Base-by-base conservation (phyloP, 2,113 vertebrate genomes). In the Phaethon lepturus region DNA sequence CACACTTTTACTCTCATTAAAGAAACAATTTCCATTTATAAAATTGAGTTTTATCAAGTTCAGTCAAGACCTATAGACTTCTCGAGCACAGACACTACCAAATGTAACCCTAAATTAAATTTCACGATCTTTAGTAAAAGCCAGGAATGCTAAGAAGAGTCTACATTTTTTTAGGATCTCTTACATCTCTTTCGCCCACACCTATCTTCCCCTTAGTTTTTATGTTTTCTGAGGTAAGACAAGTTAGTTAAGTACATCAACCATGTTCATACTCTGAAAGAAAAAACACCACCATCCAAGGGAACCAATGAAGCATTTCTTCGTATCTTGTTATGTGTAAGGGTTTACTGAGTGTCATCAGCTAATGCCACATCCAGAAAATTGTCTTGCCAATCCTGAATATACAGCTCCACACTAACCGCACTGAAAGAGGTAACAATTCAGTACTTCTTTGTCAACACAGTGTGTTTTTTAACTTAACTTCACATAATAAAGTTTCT, bases 291-390 rank as follows among this genome's bases (percentile, higher is more conserved):
- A 38, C 29, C 29, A 94, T 49, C 67, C 49, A 95, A 86, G 28
- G 45, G 89, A 95, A 93, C 53, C 63, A 93, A 60, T 75, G 77
- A 94, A 80, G 68, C 66, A 92, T 88, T 91, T 95, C 53, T 85
- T 63, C 20, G 0, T 66, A 88, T 83, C 45, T 89, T 96, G 87
- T 85, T 80, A 90, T 53, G 59, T 49, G 50, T 79, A 96, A 95
- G 59, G 20, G 63, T 78, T 95, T 97, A 97, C 42, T 85, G 60
- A 86, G 40, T 73, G 45, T 60, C 86, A 97, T 91, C 92, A 95
- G 82, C 87, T 94, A 96, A 96, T 45, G 87, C 78, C 84, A 96
- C 38, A 93, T 49, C 40, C 94, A 94, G 71, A 72, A 72, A 97
- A 93, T 19, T 83, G 86, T 79, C 86, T 78, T 92, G 50, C 40